phyloP scores from a whole-genome alignment of 2,888 invertebrate species.

The Alentia gelatinosa region DNA sequence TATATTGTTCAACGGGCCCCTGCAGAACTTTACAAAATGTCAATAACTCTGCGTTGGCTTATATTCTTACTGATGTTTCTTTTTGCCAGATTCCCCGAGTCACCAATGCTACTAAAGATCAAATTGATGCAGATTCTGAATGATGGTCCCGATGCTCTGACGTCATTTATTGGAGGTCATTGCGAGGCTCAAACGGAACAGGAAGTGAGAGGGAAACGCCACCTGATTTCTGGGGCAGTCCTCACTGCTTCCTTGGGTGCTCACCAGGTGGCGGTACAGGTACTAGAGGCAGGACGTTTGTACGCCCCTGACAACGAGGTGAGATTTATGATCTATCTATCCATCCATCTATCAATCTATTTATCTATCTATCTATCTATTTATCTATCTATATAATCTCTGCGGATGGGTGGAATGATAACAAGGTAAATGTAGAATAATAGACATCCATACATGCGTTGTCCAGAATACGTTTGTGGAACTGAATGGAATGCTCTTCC shows the following conservation, averaged over 20 bases:
- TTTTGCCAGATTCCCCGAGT: not conserved
- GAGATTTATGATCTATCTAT: no score
- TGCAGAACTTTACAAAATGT: not conserved
- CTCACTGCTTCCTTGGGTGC: not conserved
- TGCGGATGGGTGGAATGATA: no score
- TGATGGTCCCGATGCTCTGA: not conserved
- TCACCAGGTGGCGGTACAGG: not conserved
- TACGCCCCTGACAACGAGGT: slow-evolving; percentile 18
- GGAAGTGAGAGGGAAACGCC: not conserved
- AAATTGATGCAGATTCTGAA: not conserved
- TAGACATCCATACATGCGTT: no score
- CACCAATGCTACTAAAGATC: not conserved
- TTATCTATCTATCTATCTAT: no score
- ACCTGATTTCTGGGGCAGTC: not conserved
- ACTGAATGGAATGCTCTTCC: no score
- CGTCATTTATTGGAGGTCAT: not conserved
- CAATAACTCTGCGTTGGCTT: not conserved
- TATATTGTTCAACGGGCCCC: not conserved
- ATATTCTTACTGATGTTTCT: not conserved
- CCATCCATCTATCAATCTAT: no score
- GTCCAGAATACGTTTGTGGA: no score
- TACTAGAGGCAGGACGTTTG: not conserved
- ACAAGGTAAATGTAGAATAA: no score
- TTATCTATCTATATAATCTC: no score
- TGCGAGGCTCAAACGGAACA: not conserved